Evolutionary conservation across 2,113 vertebrate genomes (phyloP), one percentile per base, ranked within the genome.

Genomic region (Cariama cristata): DNA sequence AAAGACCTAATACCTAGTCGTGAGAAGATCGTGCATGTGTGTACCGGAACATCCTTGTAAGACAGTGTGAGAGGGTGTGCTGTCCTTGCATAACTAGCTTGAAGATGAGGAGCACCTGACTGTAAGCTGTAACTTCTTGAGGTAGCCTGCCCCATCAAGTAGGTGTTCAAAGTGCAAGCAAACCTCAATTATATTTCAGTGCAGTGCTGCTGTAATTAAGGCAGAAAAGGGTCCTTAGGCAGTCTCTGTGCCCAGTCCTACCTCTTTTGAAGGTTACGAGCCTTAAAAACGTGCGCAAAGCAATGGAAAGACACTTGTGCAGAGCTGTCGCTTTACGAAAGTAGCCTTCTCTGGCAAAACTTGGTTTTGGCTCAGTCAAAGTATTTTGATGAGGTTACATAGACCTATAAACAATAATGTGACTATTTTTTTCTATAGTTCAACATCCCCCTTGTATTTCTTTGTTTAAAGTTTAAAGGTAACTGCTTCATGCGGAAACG

Each of bases 401-500:
- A 47, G 47, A 55, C 8, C 38, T 88, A 27, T 68, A 58, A 85
- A 92, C 63, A 93, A 69, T 82, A 89, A 47, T 21, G 16, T 7
- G 4, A 63, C 28, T 45, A 3, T 30, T 88, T 76, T 81, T 71
- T 90, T 53, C 53, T 73, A 0, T 63, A 60, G 53, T 88, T 93
- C 55, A 79, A 23, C 73, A 81, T 88, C 9, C 52, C 49, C 12
- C 26, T 71, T 74, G 24, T 75, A 92, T 86, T 91, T 93, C 79
- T 94, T 96, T 97, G 80, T 93, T 91, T 90, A 89, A 93, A 81
- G 26, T 28, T 80, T 77, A 58, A 91, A 95, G 14, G 47, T 13
- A 72, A 64, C 64, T 38, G 7, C 26, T 91, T 84, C 19, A 79
- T 89, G 76, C 97, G 97, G 96, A 98, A 98, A 88, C 1, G 60